Conservation (phyloP, 2,113 vertebrate genomes). For the Cynopterus brachyotis region DNA sequence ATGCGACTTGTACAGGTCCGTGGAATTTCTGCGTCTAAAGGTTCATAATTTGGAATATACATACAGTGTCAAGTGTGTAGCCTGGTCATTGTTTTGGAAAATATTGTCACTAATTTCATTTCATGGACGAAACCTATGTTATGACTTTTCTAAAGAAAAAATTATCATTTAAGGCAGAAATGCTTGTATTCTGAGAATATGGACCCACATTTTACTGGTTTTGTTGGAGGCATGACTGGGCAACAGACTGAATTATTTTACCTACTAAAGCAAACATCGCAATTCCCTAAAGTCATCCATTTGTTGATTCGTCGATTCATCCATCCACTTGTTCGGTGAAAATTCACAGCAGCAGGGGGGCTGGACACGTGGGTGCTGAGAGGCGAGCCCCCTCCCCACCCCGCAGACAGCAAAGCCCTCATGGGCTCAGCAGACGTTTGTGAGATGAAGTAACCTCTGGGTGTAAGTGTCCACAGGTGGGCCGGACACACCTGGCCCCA, state of each 20-base stretch:
- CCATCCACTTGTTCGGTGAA: not conserved
- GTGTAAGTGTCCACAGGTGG: no score
- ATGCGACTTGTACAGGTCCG: not conserved
- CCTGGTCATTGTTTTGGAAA: not conserved
- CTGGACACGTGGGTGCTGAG: accelerated
- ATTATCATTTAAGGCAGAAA: not conserved
- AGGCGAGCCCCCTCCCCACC: accelerated
- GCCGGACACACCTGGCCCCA: accelerated
- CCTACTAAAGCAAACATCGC: not conserved
- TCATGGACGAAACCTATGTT: not conserved
- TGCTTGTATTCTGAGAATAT: not conserved
- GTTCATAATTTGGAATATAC: not conserved
- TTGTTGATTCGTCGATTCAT: not conserved
- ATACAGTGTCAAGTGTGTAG: not conserved
- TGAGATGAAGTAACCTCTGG: not conserved
- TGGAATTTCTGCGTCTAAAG: not conserved
- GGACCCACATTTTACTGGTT: not conserved
- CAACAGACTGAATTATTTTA: not conserved
- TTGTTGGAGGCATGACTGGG: not conserved
- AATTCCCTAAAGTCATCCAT: not conserved
- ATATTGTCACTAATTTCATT: not conserved
- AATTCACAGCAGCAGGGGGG: accelerated
- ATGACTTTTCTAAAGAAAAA: not conserved
- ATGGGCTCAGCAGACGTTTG: not conserved
- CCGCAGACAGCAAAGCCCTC: no score